Evolutionary conservation across 2,113 vertebrate species (phyloP), one percentile per base, ranked within the genome.

Genomic region (Oryzias javanicus): DNA sequence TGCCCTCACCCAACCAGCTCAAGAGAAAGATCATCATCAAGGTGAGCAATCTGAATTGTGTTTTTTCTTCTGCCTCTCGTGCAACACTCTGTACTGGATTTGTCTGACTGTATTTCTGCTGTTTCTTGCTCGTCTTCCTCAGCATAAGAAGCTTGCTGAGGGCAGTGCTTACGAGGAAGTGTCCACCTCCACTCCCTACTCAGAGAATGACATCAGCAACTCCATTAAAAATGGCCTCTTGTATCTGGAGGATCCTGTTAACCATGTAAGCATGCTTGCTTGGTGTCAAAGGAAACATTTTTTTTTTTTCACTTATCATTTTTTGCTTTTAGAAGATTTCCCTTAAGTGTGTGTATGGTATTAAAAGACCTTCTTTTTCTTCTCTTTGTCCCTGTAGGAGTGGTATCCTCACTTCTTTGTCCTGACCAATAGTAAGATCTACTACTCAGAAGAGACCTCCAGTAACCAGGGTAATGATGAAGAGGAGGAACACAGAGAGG

Each of bases 361-460:
- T 75, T 4, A 76, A 70, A 17, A 20, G 10, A 50, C n/a, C 4
- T 1, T 16, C 41, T 63, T 22, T 55, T 27, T 56, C 12, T 17
- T 4, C 35, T 47, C 5, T 25, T 55, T 57, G 15, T 14, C 27
- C 10, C 53, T n/a, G 17, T 78, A 99, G 97, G 96, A 98, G 64
- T 99, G 97, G 97, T 96, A 98, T 72, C 94, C 97, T 0, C 97
- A 99, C 88, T 99, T 96, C 89, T 99, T 98, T 24, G 97, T 99
- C 72, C 89, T 99, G 88, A 99, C 97, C 67, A 98, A 94, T 92
- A 97, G 87, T 83, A 98, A 98, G 83, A 96, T 99, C 84, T 99
- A 99, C 85, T 99, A 98, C 80, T 98, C 96, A 1, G 97, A 96
- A 49, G 97, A 99, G 82, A 98, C 94, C 16, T 94, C 91, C 20